A percentile compares a stretch with the other conserved stretches of the same genome.
phyloP scores from a whole-genome alignment of 2,797 vertebrate species.

The Pygocentrus nattereri region DNA sequence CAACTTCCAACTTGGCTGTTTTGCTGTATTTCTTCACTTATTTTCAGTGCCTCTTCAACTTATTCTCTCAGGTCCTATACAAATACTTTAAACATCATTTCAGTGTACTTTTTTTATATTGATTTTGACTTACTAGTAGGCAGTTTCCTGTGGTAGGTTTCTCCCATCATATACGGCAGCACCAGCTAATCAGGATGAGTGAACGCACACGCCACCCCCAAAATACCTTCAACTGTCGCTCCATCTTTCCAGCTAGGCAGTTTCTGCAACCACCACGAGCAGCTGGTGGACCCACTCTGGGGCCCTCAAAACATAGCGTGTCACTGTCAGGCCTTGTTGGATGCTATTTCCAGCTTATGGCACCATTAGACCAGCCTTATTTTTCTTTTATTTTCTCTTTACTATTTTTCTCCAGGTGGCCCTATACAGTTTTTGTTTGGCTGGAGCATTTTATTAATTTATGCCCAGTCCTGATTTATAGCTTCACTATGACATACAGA shows the following conservation, averaged over 20 bases:
- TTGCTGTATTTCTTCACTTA: background rate
- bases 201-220: background rate
- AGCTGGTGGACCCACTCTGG: constrained; percentile 14
- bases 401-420: constrained; percentile 9
- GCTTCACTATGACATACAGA: constrained; percentile 32
- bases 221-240: background rate
- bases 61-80: background rate
- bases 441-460: constrained; percentile 30
- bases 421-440: constrained; percentile 21
- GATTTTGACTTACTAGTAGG: background rate
- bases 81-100: background rate
- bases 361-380: constrained; percentile 9
- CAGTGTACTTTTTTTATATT: background rate
- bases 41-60: background rate
- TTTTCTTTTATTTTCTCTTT: too few relatives aligned
- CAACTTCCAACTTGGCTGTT: background rate
- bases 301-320: background rate
- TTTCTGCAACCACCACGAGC: constrained; percentile 3
- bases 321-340: constrained; percentile 1
- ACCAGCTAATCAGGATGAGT: constrained; percentile 13
- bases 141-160: background rate
- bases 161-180: background rate
- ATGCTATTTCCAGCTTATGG: constrained; percentile 7
- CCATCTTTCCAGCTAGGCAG: background rate
- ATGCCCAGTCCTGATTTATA: constrained; percentile 48